Evolutionary conservation across 2,888 invertebrate species (phyloP).

Genomic region (Adelognathus sp.): DNA sequence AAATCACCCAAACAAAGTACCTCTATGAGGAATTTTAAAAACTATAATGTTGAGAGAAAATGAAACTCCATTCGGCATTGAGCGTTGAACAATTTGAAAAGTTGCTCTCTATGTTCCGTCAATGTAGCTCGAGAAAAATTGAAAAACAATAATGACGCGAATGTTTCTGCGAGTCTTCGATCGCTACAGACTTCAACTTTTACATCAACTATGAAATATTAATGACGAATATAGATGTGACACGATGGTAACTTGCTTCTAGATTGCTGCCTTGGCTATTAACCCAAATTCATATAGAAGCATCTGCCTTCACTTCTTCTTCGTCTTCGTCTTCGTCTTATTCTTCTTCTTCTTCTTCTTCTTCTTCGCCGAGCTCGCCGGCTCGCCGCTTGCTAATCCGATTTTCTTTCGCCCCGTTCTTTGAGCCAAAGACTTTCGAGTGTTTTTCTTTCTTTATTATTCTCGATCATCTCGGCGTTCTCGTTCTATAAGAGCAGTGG

Average conservation of each 20-base stretch:
- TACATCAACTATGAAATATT: neutral
- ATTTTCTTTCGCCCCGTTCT: slow-evolving; percentile 21
- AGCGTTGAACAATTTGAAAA: too few relatives aligned
- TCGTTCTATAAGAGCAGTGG: slow-evolving; percentile 29
- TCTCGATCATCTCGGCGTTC: slow-evolving; percentile 40
- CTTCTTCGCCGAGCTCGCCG: neutral
- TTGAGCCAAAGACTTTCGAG: slow-evolving; percentile 27
- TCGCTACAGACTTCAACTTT: neutral
- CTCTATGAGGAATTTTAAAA: too few relatives aligned
- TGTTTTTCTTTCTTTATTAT: slow-evolving; percentile 23
- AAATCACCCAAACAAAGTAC: too few relatives aligned
- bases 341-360: neutral
- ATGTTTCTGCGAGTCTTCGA: too few relatives aligned
- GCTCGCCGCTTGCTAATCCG: slow-evolving; percentile 6
- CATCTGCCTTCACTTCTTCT: slow-evolving; percentile 2
- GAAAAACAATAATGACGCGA: too few relatives aligned
- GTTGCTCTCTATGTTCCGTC: too few relatives aligned
- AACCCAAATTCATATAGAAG: slow-evolving; percentile 55
- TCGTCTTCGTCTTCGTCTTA: slow-evolving; percentile 7
- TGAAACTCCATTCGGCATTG: too few relatives aligned
- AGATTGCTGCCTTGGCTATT: slow-evolving; percentile 45
- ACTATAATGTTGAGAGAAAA: too few relatives aligned
- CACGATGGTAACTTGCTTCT: slow-evolving; percentile 21
- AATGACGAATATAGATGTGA: slow-evolving; percentile 9
- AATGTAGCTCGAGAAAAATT: too few relatives aligned